phyloP scores from a whole-genome alignment of 2,888 invertebrate species.

The Notodromas monacha region DNA sequence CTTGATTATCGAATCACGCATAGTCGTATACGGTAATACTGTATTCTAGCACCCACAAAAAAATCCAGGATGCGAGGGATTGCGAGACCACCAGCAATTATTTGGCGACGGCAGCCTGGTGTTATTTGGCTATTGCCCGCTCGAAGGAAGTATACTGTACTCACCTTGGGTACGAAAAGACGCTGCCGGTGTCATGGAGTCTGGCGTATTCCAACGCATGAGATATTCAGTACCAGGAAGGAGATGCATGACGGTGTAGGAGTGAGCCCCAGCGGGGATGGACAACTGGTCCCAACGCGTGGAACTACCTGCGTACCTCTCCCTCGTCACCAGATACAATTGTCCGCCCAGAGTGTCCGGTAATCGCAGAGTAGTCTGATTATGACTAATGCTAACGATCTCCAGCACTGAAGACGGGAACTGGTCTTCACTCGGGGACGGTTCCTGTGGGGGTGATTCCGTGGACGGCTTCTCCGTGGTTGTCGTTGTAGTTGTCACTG shows the following conservation, averaged over 20 bases:
- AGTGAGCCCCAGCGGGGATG: slow-evolving; percentile 1
- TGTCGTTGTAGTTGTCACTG: not conserved
- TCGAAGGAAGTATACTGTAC: not conserved
- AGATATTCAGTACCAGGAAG: not conserved
- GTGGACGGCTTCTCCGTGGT: no score
- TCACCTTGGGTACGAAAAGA: slow-evolving; percentile 1
- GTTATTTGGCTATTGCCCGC: no score
- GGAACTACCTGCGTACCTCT: not conserved
- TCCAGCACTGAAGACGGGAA: not conserved
- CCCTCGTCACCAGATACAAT: not conserved
- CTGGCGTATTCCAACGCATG: not conserved
- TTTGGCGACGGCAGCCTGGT: no score
- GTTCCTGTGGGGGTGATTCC: no score
- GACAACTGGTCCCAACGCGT: not conserved
- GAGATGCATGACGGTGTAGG: slow-evolving; percentile 4
- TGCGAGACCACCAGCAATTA: no score
- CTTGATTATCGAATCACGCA: no score
- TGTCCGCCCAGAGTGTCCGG: not conserved
- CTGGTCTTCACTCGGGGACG: no score
- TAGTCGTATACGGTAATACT: no score
- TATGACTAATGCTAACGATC: slow-evolving; percentile 1
- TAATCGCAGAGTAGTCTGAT: not conserved
- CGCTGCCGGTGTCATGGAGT: not conserved
- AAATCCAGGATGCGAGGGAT: no score
- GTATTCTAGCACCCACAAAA: no score